phyloP scores from a whole-genome alignment of 2,888 invertebrate species.

The Didymodactylos carnosus region DNA sequence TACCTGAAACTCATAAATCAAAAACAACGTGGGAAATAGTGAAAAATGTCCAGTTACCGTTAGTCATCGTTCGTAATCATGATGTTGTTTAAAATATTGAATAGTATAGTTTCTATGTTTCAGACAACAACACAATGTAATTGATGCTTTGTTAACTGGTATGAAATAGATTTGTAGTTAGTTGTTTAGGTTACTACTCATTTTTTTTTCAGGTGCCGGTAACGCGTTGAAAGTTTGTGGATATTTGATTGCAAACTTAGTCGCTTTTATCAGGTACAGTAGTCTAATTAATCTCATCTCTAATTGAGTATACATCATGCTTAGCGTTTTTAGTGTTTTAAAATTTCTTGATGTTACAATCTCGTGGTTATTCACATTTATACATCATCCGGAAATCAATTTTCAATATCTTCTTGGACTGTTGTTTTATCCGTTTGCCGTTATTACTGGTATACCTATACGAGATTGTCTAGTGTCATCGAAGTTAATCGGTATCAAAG shows the following conservation, averaged over 20 bases:
- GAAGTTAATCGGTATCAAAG: conserved; percentile 65
- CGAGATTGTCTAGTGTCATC: conserved; percentile 56
- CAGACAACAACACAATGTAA: not conserved
- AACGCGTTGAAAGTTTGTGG: not conserved
- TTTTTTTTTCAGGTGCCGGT: not conserved
- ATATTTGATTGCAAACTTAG: conserved; percentile 4
- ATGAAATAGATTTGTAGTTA: too few species aligned
- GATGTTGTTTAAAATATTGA: not conserved
- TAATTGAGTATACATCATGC: too few species aligned
- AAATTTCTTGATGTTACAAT: not conserved
- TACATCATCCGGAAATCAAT: not conserved
- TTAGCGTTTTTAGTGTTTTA: too few species aligned
- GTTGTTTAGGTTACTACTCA: not conserved
- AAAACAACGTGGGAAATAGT: conserved; percentile 50
- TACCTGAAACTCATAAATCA: conserved; percentile 69
- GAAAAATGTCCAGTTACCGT: conserved; percentile 44
- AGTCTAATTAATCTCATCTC: too few species aligned
- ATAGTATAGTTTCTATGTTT: not conserved
- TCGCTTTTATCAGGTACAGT: conserved; percentile 13
- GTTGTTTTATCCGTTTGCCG: not conserved
- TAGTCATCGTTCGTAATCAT: not conserved
- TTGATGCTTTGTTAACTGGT: not conserved
- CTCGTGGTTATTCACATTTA: not conserved
- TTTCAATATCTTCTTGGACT: not conserved
- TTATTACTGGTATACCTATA: conserved; percentile 37